Base-by-base conservation (phyloP, 2,888 invertebrate species). In the Drosophila buzzatii region DNA sequence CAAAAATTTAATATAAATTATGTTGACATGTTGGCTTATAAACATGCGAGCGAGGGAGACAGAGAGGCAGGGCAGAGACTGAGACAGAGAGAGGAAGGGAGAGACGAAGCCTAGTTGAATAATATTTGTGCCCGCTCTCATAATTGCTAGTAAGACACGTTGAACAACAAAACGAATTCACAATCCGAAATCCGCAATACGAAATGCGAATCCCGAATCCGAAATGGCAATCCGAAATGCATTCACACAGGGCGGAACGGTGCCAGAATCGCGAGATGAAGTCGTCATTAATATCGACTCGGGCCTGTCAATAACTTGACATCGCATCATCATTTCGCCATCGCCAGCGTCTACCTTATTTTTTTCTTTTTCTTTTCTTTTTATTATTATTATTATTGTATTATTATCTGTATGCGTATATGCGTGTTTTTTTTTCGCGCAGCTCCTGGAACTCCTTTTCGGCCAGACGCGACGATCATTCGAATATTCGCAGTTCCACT, bases 1-100 rank as follows among this genome's bases (percentile, higher is more conserved):
- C 88, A 89, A 82, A 91, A 89, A 89, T 90, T 90, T 90, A 90
- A 91, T 90, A 91, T 91, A 90, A 91, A 91, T 91, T 91, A 91
- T 90, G 91, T 91, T 91, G 91, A 91, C 91, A 91, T 91, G 85
- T 89, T 89, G 91, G 88, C 84, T 90, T 87, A 90, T 87, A 90
- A 90, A 89, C 85, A 86, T 83, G 82, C 35, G 67, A 58, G 73
- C 37, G 63, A 47, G 23, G n/a, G n/a, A 37, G 35, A 16, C 6
- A 20, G 53, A 16, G 18, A 51, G 33, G 27, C 3, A 27, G 27
- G 27, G 27, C 27, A 3, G 20, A 2, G 35, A 8, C 1, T 3
- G 37, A 5, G 23, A 16, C 8, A n/a, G 53, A 2, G 37, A 1
- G 16, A 39, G 53, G 16, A 16, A 20, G 37, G 23, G 23, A 5